A percentile compares a stretch with the other conserved stretches of the same genome.
Conservation (phyloP, 37 sponge, comb jelly and placozoan genomes). For the Crambe crambe region DNA sequence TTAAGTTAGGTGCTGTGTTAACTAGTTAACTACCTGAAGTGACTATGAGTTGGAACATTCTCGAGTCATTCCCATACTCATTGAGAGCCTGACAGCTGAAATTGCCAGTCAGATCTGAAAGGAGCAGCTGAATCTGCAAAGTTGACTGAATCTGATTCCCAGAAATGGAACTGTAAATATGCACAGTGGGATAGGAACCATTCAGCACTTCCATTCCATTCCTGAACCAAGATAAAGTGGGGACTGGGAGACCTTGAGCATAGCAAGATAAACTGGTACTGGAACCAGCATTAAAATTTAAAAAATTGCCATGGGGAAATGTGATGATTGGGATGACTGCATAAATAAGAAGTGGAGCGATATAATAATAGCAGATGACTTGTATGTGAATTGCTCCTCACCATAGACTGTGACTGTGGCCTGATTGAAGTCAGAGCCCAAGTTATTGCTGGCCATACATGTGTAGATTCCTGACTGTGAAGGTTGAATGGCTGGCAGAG, state of each 20-base stretch:
- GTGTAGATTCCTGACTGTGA: background rate
- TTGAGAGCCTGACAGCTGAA: slow-evolving; percentile 14
- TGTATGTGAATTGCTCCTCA: no score
- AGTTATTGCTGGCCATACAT: background rate
- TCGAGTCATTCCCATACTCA: background rate
- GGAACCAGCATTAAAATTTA: background rate
- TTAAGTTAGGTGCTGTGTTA: background rate
- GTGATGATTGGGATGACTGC: no score
- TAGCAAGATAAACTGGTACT: background rate
- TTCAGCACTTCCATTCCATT: background rate
- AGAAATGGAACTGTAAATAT: background rate
- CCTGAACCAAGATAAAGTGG: slow-evolving; percentile 5
- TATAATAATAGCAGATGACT: no score
- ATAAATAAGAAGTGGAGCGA: no score
- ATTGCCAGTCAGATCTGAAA: background rate
- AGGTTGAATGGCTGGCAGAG: background rate
- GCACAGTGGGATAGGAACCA: background rate
- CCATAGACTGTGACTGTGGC: background rate
- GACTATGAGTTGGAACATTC: background rate
- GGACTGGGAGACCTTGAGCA: slow-evolving; percentile 10
- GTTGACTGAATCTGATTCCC: background rate
- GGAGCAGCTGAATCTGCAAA: background rate
- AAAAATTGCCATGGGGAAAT: no score
- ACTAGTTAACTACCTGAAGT: background rate
- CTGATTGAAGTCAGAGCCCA: background rate